Evolutionary conservation across 2,113 vertebrate genomes (phyloP).

Genomic region (Camelus dromedarius): DNA sequence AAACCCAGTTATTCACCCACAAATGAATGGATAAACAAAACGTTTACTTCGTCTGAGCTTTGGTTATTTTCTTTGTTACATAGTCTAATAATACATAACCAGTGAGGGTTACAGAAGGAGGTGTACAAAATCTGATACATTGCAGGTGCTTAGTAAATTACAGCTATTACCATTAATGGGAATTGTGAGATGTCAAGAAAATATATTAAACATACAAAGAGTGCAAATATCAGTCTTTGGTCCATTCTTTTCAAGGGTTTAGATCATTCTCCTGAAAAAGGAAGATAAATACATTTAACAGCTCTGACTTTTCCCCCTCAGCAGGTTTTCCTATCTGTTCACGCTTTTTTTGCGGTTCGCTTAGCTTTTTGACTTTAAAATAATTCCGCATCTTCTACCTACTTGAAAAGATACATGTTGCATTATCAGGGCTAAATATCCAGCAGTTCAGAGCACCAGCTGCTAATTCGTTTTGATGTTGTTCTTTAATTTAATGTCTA

Average conservation of each 20-base stretch:
- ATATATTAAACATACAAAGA: slow-evolving; percentile 45
- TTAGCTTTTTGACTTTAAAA: background rate
- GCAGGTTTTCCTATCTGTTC: background rate
- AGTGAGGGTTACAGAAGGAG: slow-evolving; percentile 18
- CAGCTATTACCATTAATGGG: background rate
- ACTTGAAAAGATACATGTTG: background rate
- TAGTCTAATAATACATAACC: background rate
- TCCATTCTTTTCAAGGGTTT: slow-evolving; percentile 37
- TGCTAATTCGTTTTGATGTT: slow-evolving; percentile 42
- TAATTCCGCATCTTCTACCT: background rate
- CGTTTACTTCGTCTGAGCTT: background rate
- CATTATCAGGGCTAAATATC: background rate
- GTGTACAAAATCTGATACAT: background rate
- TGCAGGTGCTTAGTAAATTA: background rate
- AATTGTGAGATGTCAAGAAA: slow-evolving; percentile 33
- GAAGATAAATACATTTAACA: background rate
- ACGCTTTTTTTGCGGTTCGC: background rate
- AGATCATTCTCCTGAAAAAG: background rate
- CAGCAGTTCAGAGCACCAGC: background rate
- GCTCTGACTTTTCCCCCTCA: background rate
- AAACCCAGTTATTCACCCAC: background rate
- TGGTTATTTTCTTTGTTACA: background rate
- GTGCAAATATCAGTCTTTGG: background rate
- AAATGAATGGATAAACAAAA: background rate
- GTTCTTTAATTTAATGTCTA: slow-evolving; percentile 45